Conservation (phyloP, 2,888 invertebrate species). For the Diogma glabrata region DNA sequence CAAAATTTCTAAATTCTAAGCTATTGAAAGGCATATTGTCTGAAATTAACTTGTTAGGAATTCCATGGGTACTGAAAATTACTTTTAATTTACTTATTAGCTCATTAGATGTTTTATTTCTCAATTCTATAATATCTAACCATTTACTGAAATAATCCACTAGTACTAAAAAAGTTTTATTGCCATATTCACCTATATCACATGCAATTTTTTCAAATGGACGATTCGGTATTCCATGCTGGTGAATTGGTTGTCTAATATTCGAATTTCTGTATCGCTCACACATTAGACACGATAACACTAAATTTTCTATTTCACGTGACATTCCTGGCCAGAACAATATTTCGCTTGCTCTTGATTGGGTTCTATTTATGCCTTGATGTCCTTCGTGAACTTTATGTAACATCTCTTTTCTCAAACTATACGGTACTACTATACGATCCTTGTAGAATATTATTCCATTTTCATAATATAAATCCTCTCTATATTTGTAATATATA, state of each 20-base stretch:
- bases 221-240: not conserved
- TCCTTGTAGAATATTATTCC: not conserved
- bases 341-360: not conserved
- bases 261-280: not conserved
- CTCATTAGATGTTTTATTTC: slow-evolving; percentile 6
- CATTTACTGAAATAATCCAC: slow-evolving; percentile 1
- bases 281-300: not conserved
- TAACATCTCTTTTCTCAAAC: too few species aligned
- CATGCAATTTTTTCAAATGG: not conserved
- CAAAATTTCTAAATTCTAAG: slow-evolving; percentile 16
- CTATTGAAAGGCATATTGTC: slow-evolving; percentile 19
- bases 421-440: not conserved
- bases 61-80: slow-evolving; percentile 19
- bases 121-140: not conserved
- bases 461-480: not conserved
- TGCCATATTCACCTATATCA: not conserved
- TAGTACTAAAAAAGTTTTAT: not conserved
- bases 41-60: slow-evolving; percentile 16
- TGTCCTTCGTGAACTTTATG: not conserved
- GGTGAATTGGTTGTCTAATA: not conserved
- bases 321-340: not conserved
- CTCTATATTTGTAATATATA: not conserved
- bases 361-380: not conserved
- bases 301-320: not conserved
- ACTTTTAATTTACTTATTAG: slow-evolving; percentile 17